Evolutionary conservation across 2,113 vertebrate species (phyloP).

Genomic region (Tychaedon coryphoeus): DNA sequence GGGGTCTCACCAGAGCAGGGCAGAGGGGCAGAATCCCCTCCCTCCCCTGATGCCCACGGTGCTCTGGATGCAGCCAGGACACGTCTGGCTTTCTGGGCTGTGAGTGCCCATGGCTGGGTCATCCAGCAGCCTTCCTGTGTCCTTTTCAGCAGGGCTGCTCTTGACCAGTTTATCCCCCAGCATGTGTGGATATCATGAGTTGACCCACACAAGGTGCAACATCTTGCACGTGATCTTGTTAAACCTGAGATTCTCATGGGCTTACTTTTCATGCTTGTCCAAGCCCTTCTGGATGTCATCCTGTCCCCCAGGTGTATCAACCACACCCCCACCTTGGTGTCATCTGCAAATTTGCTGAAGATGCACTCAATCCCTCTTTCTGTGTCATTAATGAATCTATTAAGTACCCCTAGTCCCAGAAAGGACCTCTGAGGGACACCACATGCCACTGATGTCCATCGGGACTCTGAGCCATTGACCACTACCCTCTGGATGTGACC

Average conservation of each 20-base stretch:
- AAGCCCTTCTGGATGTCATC: not conserved
- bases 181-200: not conserved
- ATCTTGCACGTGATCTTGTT: not conserved
- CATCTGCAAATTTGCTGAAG: not conserved
- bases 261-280: not conserved
- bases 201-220: not conserved
- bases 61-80: not conserved
- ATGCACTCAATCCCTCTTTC: not conserved
- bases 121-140: fast-evolving
- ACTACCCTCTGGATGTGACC: not conserved
- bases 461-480: not conserved
- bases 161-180: not conserved
- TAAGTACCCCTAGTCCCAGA: not conserved
- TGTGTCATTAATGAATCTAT: not conserved
- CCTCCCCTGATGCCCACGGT: fast-evolving
- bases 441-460: not conserved
- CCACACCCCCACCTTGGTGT: not conserved
- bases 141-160: not conserved
- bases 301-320: not conserved
- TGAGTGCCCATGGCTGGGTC: not conserved
- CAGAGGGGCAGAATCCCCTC: not conserved
- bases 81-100: not conserved
- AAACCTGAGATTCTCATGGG: not conserved
- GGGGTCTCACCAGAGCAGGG: not conserved
- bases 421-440: not conserved